Percentiles rank a stretch among this genome's conserved stretches.
Evolutionary conservation across 2,888 invertebrate species (phyloP).

Genomic region (Drosophila nr. perissopoda): DNA sequence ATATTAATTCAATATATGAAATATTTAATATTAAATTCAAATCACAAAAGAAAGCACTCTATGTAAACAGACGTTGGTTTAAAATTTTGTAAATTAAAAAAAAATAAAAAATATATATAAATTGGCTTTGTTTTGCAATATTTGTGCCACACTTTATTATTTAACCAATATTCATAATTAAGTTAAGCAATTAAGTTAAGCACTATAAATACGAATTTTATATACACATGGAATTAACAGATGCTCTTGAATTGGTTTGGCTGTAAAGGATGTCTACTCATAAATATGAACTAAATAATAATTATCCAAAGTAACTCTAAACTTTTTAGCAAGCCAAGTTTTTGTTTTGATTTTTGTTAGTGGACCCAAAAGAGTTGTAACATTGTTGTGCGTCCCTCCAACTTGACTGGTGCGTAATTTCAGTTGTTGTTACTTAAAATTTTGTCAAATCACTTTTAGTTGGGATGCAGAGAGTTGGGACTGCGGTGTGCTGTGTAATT

Average conservation of each 20-base stretch:
- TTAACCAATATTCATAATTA: too few species aligned
- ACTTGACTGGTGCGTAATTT: not conserved
- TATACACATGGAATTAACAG: too few species aligned
- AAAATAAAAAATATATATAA: not conserved
- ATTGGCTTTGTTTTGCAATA: too few species aligned
- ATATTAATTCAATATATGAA: not conserved
- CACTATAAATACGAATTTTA: too few species aligned
- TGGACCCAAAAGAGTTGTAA: not conserved
- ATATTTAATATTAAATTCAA: not conserved
- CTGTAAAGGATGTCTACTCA: not conserved
- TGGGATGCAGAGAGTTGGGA: not conserved
- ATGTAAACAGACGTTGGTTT: not conserved
- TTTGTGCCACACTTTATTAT: too few species aligned
- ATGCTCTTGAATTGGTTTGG: not conserved
- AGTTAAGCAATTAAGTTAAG: not conserved
- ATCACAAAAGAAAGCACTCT: not conserved
- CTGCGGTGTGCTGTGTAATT: slow-evolving; percentile 61
- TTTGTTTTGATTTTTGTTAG: not conserved
- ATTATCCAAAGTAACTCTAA: not conserved
- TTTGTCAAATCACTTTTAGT: slow-evolving; percentile 34
- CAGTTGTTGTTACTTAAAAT: slow-evolving; percentile 33
- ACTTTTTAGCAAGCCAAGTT: not conserved
- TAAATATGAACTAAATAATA: not conserved
- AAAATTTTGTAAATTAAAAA: not conserved
- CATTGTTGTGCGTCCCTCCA: not conserved